Evolutionary conservation across 2,797 vertebrate species (phyloP).

Genomic region (Anguilla marmorata): DNA sequence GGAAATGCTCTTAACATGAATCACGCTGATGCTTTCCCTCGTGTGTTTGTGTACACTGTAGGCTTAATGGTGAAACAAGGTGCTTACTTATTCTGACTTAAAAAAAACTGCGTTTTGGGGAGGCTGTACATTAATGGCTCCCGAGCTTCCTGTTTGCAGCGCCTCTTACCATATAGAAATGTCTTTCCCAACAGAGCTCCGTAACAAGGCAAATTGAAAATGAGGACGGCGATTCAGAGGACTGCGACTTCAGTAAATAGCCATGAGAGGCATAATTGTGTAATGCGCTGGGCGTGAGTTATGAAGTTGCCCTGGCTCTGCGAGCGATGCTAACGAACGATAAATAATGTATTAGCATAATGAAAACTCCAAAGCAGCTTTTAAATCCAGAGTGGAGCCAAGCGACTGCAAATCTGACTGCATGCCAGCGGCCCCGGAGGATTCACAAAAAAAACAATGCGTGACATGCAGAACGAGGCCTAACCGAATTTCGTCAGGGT

Average conservation of each 20-base stretch:
- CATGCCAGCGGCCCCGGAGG: background rate
- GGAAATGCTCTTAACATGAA: conserved; percentile 14
- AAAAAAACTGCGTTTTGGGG: background rate
- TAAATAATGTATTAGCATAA: conserved; percentile 14
- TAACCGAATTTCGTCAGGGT: background rate
- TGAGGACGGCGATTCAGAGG: background rate
- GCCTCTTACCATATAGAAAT: background rate
- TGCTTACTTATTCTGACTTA: background rate
- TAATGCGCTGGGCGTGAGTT: background rate
- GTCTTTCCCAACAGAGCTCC: background rate
- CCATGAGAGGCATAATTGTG: background rate
- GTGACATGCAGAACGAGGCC: background rate
- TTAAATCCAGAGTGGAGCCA: background rate
- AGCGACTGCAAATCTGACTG: background rate
- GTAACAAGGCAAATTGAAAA: background rate
- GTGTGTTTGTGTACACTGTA: background rate
- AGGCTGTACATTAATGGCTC: background rate
- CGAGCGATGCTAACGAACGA: background rate
- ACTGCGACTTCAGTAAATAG: conserved; percentile 2
- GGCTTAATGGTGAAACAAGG: background rate
- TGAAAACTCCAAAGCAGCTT: conserved; percentile 10
- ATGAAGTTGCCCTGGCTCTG: conserved; percentile 5
- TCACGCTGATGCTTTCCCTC: background rate
- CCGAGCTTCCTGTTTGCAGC: background rate
- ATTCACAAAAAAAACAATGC: background rate